Percentiles rank a stretch among this genome's conserved stretches.
Evolutionary conservation across 2,113 vertebrate genomes (phyloP).

Genomic region (Trochalopteron elliotii): DNA sequence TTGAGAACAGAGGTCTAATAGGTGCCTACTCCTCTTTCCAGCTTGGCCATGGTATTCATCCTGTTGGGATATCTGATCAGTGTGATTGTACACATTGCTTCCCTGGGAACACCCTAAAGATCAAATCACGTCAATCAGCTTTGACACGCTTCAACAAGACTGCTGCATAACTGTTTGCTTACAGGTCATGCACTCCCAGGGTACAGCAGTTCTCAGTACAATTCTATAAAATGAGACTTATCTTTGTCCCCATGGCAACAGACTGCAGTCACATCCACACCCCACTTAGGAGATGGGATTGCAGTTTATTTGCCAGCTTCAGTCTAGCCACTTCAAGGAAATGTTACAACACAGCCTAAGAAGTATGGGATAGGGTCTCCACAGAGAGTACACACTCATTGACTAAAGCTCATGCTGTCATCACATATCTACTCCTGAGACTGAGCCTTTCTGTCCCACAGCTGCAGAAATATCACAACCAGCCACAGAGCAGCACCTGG

Average conservation of each 20-base stretch:
- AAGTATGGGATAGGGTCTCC: background rate
- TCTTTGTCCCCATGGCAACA: constrained; percentile 11
- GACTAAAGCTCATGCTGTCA: background rate
- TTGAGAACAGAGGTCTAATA: background rate
- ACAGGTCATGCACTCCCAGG: background rate
- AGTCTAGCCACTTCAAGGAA: background rate
- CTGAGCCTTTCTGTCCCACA: background rate
- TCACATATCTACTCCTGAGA: background rate
- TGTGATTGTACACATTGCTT: fast-evolving
- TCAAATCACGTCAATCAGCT: background rate
- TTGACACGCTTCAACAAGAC: background rate
- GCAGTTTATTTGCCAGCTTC: background rate
- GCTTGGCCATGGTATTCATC: background rate
- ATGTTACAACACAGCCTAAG: background rate
- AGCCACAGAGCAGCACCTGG: background rate
- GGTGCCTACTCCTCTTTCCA: background rate
- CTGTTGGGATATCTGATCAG: background rate
- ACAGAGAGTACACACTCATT: background rate
- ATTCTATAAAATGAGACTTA: background rate
- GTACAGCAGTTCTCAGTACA: background rate
- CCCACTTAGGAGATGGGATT: background rate
- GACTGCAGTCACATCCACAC: background rate
- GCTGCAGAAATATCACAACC: background rate
- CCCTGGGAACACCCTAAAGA: background rate
- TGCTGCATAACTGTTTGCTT: background rate